Evolutionary conservation across 2,113 vertebrate genomes (phyloP).

Genomic region (Lophotis ruficrista): DNA sequence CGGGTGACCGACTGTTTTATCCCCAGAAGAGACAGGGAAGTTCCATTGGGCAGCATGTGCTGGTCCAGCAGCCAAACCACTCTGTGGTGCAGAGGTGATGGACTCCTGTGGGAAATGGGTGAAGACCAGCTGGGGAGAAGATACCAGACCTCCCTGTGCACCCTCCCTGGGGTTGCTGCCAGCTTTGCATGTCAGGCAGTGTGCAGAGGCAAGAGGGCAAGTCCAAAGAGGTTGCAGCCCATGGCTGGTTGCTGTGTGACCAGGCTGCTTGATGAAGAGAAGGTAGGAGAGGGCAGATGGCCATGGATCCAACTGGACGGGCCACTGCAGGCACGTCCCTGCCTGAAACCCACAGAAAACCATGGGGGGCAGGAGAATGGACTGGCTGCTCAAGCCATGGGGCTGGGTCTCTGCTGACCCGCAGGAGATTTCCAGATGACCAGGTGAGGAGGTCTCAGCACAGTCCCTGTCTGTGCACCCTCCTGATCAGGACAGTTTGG

Average conservation of each 20-base stretch:
- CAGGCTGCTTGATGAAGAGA: not conserved
- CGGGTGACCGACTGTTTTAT: accelerated
- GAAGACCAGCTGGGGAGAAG: not conserved
- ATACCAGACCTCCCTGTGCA: not conserved
- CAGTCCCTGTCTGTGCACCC: not conserved
- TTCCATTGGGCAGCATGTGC: not conserved
- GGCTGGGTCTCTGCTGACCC: not conserved
- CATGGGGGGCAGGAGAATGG: not conserved
- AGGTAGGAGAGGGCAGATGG: too few species aligned
- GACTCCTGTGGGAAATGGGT: not conserved
- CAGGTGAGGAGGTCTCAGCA: not conserved
- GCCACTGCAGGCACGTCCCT: not conserved
- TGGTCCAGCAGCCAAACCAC: not conserved
- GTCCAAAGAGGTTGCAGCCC: not conserved
- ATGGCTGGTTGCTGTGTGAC: not conserved
- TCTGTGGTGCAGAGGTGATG: not conserved
- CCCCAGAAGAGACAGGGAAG: not conserved
- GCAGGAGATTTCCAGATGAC: not conserved
- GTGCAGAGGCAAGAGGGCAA: not conserved
- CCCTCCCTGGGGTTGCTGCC: not conserved
- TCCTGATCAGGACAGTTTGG: not conserved
- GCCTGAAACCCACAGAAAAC: not conserved
- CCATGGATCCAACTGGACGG: not conserved
- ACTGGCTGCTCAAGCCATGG: too few species aligned
- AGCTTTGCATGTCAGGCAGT: accelerated